phyloP scores from a whole-genome alignment of 2,113 vertebrate genomes.

The Ahaetulla prasina region DNA sequence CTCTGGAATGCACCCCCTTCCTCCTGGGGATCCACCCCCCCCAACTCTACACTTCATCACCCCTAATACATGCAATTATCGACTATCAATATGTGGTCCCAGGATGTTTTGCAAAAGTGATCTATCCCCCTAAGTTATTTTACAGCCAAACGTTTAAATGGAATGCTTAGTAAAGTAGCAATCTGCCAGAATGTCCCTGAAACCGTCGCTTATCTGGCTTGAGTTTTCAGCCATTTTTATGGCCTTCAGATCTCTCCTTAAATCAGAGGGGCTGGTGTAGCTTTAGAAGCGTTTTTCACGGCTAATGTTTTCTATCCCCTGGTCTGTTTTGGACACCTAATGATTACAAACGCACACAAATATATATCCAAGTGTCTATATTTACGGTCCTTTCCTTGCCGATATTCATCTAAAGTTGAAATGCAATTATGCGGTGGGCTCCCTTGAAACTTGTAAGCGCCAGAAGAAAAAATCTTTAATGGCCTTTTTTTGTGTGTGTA shows the following conservation, averaged over 20 bases:
- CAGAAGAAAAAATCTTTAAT: conserved; percentile 43
- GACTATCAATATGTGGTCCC: not conserved
- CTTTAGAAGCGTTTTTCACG: conserved; percentile 14
- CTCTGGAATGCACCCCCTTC: not conserved
- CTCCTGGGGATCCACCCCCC: not conserved
- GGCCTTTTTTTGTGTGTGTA: conserved; percentile 15
- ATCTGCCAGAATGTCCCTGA: conserved; percentile 12
- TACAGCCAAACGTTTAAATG: conserved; percentile 35
- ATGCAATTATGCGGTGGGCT: conserved; percentile 43
- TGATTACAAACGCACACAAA: not conserved
- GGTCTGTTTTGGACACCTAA: not conserved
- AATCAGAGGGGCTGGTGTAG: not conserved
- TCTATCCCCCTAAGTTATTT: not conserved
- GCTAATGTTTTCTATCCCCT: conserved; percentile 9
- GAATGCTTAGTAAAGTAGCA: conserved; percentile 34
- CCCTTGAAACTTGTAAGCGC: conserved; percentile 44
- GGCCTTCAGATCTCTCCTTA: not conserved
- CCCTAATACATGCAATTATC: not conserved
- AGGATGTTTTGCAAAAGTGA: conserved; percentile 19
- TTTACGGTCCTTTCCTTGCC: conserved; percentile 10
- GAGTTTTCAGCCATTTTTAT: not conserved
- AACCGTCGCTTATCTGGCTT: not conserved
- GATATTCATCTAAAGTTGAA: conserved; percentile 40
- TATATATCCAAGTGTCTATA: not conserved
- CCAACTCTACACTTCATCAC: not conserved